Evolutionary conservation across 2,113 vertebrate species (phyloP).

Genomic region (Nyctibius bracteatus): DNA sequence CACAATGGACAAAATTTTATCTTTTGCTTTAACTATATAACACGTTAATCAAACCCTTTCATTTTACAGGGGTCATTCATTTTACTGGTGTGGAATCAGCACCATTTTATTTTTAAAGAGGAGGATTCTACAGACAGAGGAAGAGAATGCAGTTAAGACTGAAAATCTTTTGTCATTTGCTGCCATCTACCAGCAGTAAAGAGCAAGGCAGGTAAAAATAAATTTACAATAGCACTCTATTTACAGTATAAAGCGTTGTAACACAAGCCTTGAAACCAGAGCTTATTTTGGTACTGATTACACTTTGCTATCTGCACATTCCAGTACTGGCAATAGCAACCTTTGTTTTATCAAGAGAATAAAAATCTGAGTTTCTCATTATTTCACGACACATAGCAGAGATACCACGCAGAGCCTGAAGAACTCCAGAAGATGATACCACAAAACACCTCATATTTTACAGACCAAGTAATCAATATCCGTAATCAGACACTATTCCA

Average conservation of each 20-base stretch:
- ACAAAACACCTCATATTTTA: background rate
- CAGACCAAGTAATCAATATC: background rate
- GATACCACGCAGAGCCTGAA: background rate
- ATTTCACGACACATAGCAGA: background rate
- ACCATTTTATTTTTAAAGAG: constrained; percentile 6
- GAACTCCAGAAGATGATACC: background rate
- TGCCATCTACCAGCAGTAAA: constrained; percentile 60
- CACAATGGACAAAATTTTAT: background rate
- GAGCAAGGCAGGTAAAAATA: background rate
- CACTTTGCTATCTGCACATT: background rate
- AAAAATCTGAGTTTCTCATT: rapidly evolving
- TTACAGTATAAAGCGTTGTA: background rate
- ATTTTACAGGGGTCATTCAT: background rate
- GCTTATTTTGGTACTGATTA: background rate
- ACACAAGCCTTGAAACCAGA: background rate
- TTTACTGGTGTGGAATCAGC: background rate
- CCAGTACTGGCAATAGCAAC: background rate
- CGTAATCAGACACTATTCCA: background rate
- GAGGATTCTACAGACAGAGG: background rate
- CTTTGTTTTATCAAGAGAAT: background rate
- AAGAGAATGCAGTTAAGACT: background rate
- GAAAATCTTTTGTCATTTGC: constrained; percentile 26
- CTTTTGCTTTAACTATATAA: background rate
- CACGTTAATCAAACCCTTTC: background rate
- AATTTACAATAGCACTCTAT: background rate